Evolutionary conservation across 2,797 vertebrate genomes (phyloP), one percentile per base, ranked within the genome.

Genomic region (Podargus strigoides): DNA sequence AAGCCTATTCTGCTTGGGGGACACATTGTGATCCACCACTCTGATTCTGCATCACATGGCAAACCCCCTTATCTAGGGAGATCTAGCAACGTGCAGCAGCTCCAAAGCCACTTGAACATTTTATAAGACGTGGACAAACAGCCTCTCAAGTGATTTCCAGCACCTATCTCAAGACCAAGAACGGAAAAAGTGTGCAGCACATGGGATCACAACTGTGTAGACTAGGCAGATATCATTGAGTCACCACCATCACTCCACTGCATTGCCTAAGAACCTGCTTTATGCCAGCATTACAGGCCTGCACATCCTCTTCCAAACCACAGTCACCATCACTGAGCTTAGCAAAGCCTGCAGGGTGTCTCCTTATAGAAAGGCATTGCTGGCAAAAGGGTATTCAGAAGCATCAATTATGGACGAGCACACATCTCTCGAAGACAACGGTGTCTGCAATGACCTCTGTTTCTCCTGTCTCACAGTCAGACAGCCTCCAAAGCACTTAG

Each of bases 141-240:
- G 16, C 9, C 50, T 53, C 67, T 14, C 32, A 37, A 41, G 32
- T 56, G 13, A 72, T 24, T 15, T 36, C 7, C n/a, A 50, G 14
- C 27, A 66, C 2, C 7, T 21, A 4, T 10, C 41, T 22, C 28
- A 85, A 68, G 4, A 30, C 26, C 11, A 55, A 52, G 62, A 75
- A 47, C 12, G 75, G 27, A 70, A 63, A 63, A 70, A 53, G 4
- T 2, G 5, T 6, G 15, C 1, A 4, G 49, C 49, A 79, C 3
- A 1, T 23, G 10, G 30, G 18, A 64, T 63, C 46, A 52, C 14
- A 76, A 4, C 20, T 32, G 12, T 20, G 8, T 18, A 55, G 55
- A 30, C 23, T 19, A 34, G 26, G 23, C 23, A 88, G 47, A 41
- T 7, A 47, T 6, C 14, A 46, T 7, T 0, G 0, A 66, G 34